phyloP scores from a whole-genome alignment of 2,888 invertebrate genomes.

The Drosophila conformis region DNA sequence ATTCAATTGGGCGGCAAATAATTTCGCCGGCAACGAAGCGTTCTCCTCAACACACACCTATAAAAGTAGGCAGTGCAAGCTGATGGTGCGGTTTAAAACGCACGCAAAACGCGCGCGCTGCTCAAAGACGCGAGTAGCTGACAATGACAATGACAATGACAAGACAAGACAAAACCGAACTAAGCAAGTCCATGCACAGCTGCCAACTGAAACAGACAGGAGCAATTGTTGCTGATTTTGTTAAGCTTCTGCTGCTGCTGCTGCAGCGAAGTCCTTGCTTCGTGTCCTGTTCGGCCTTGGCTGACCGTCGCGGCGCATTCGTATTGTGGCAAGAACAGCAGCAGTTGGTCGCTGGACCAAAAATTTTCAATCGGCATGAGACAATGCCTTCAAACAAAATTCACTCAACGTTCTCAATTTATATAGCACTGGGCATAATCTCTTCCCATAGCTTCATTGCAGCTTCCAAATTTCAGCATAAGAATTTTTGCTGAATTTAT shows the following conservation, averaged over 20 bases:
- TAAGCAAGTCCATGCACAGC: slow-evolving; percentile 69
- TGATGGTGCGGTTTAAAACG: slow-evolving; percentile 49
- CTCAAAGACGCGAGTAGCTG: slow-evolving; percentile 3
- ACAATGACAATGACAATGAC: slow-evolving; percentile 20
- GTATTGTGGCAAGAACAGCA: slow-evolving; percentile 32
- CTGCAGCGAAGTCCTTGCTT: slow-evolving; percentile 60
- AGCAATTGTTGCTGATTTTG: slow-evolving; percentile 80
- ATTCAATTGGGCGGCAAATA: slow-evolving; percentile 58
- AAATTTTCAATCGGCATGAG: not conserved
- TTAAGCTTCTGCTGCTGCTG: slow-evolving; percentile 43
- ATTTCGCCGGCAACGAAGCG: slow-evolving; percentile 16
- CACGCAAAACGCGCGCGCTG: slow-evolving; percentile 39
- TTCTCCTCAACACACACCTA: slow-evolving; percentile 13
- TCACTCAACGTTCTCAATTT: not conserved
- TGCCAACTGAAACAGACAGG: slow-evolving; percentile 77
- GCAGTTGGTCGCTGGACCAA: slow-evolving; percentile 2
- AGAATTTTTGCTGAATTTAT: not conserved
- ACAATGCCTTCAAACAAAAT: not conserved
- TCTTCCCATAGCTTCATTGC: not conserved
- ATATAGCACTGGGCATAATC: not conserved
- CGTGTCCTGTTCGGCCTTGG: slow-evolving; percentile 46
- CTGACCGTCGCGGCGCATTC: slow-evolving; percentile 47
- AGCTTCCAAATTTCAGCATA: not conserved
- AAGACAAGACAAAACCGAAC: slow-evolving; percentile 43
- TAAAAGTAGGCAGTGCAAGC: slow-evolving; percentile 46